A percentile compares a stretch with the other conserved stretches of the same genome.
Evolutionary conservation across 2,797 vertebrate genomes (phyloP).

Genomic region (Pipistrellus pipistrellus): DNA sequence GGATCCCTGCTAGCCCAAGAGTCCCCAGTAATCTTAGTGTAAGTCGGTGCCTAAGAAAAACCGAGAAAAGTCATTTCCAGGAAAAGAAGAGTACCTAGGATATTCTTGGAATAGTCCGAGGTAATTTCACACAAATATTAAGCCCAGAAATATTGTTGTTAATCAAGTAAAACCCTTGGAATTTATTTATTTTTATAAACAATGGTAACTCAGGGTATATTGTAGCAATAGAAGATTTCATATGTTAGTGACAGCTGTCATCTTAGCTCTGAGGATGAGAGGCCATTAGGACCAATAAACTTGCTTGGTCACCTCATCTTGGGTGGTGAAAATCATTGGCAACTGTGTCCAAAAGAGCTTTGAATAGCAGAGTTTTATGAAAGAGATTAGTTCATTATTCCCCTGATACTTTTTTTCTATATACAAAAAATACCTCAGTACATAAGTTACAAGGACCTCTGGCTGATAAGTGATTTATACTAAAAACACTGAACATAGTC

Average conservation of each 20-base stretch:
- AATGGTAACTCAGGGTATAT: background rate
- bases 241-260: constrained; percentile 58
- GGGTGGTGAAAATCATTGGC: constrained; percentile 61
- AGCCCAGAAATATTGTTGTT: constrained; percentile 66
- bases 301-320: constrained; percentile 35
- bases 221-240: background rate
- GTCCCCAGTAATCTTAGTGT: background rate
- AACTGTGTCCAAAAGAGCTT: constrained; percentile 47
- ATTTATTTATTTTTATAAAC: constrained; percentile 63
- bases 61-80: constrained; percentile 55
- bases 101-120: constrained; percentile 55
- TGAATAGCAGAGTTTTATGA: constrained; percentile 60
- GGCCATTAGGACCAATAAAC: background rate
- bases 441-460: constrained; percentile 76
- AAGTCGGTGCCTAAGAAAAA: constrained; percentile 54
- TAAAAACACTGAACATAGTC: constrained; percentile 81
- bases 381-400: constrained; percentile 71
- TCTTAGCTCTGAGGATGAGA: constrained; percentile 7
- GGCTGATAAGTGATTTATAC: constrained; percentile 74
- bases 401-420: constrained; percentile 34
- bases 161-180: constrained; percentile 47
- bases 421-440: constrained; percentile 76
- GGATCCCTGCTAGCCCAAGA: background rate
- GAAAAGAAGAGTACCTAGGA: constrained; percentile 19
- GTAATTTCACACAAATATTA: constrained; percentile 63